These are phyloP conservation scores for Stenodera caucasica DNA, from an alignment of 2,888 invertebrate species.

Conservation along the genomic window DNA sequence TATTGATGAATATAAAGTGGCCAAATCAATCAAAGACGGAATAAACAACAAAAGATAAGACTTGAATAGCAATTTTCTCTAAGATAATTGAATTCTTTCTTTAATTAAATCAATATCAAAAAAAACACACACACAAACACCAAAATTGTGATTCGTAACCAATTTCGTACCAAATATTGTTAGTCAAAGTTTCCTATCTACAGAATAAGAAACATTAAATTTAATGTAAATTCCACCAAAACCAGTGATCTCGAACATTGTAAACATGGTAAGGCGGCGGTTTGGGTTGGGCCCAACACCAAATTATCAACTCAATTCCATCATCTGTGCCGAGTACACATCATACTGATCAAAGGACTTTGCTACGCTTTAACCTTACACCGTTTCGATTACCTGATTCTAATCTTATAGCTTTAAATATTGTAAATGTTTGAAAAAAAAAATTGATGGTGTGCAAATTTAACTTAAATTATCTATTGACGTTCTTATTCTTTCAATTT, in stretches of 20 bases:
- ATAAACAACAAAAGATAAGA: background rate
- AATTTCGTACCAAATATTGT: background rate
- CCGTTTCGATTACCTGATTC: conserved; percentile 51
- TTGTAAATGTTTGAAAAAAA: conserved; percentile 34
- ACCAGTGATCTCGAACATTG: conserved; percentile 52
- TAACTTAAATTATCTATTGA: background rate
- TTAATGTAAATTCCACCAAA: conserved; percentile 46
- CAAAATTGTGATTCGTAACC: no score
- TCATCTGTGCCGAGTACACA: conserved; percentile 51
- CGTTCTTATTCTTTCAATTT: background rate
- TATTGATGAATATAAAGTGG: conserved; percentile 6
- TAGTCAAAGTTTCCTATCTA: background rate
- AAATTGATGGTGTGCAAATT: background rate
- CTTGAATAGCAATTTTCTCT: background rate
- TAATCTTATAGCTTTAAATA: conserved; percentile 46
- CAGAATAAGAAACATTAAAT: conserved; percentile 34
- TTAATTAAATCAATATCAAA: background rate
- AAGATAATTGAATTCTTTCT: conserved; percentile 1
- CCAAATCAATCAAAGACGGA: background rate
- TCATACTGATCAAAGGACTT: conserved; percentile 50
- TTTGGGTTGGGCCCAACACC: conserved; percentile 46
- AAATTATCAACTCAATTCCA: conserved; percentile 53
- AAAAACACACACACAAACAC: no score
- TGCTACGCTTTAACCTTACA: conserved; percentile 36
- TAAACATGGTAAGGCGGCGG: conserved; percentile 49